Evolutionary conservation across 2,888 invertebrate species (phyloP), one percentile per base, ranked within the genome.

Genomic region (Erebia epiphron): DNA sequence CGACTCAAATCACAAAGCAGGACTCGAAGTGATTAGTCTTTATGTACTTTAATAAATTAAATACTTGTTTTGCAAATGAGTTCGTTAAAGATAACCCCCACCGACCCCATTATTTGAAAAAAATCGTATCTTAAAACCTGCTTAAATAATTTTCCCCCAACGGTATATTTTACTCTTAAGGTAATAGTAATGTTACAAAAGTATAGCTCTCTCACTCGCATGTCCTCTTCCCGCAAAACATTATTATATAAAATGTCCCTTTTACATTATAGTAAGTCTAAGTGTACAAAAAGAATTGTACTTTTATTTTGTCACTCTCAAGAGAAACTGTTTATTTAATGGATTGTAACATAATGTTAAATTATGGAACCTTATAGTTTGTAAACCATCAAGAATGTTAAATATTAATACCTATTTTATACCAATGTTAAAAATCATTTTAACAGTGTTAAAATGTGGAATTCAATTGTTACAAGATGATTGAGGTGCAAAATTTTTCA

Each of bases 231-330:
- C 21, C 21, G 62, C 14, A 46, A 62, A 49, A 21, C 21, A 14
- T 49, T 13, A 14, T 1, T 13, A 14, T 1, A 4, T 49, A 62
- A 21, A 16, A 21, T 18, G 2, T 21, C 21, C 9, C 18, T 46
- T 61, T 61, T 49, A 57, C 14, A 57, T 35, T 57, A 14, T 57
- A 11, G 3, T 46, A 62, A 62, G 49, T 49, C 46, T 26, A 13
- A 16, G 43, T 9, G 49, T 62, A 62, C 62, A 49, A 62, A 46
- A 61, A 35, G 7, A 35, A 62, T 46, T 62, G 62, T 62, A 62
- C 62, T 18, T 62, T 62, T 49, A 62, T 49, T 62, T 62, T 62
- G 49, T 49, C 46, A 46, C 62, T 2, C 2, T 62, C 46, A 18
- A 46, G 13, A 7, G 7, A 18, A 13, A 46, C 16, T n/a, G 52